Evolutionary conservation across 1,140 invertebrate species (phyloP).

Genomic region (Galleria mellonella): DNA sequence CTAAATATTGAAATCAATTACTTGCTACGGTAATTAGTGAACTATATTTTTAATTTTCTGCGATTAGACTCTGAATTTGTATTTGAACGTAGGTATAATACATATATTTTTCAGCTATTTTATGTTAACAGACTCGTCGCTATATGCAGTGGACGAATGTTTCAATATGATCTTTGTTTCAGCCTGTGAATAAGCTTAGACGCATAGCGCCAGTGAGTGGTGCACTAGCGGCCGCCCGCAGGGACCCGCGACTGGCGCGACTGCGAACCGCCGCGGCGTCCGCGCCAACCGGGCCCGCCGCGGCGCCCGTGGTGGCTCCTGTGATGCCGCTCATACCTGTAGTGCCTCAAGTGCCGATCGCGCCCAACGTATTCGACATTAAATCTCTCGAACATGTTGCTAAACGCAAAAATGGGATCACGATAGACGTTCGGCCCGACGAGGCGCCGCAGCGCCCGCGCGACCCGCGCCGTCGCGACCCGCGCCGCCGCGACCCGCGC

Average conservation of each 20-base stretch:
- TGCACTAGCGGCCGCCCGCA: conserved; percentile 73
- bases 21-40: too few species aligned
- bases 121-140: too few species aligned
- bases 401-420: conserved; percentile 63
- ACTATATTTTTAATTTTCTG: too few species aligned
- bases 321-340: conserved; percentile 10
- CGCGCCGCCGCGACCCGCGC: conserved; percentile 26
- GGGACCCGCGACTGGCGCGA: conserved; percentile 42
- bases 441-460: conserved; percentile 11
- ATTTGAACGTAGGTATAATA: too few species aligned
- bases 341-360: conserved; percentile 24
- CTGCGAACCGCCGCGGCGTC: conserved; percentile 11
- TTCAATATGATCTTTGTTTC: conserved; percentile 12
- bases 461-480: too few species aligned
- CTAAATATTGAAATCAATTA: too few species aligned
- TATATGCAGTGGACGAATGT: background rate
- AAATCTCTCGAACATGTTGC: conserved; percentile 50
- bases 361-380: conserved; percentile 56
- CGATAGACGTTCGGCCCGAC: conserved; percentile 49
- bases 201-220: conserved; percentile 81
- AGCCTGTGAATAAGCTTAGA: conserved; percentile 41
- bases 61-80: too few species aligned
- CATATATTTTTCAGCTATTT: too few species aligned
- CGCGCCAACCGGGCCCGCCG: conserved; percentile 1
- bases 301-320: conserved; percentile 5